Conservation (phyloP, 2,113 vertebrate genomes). For the Sceloporus undulatus region DNA sequence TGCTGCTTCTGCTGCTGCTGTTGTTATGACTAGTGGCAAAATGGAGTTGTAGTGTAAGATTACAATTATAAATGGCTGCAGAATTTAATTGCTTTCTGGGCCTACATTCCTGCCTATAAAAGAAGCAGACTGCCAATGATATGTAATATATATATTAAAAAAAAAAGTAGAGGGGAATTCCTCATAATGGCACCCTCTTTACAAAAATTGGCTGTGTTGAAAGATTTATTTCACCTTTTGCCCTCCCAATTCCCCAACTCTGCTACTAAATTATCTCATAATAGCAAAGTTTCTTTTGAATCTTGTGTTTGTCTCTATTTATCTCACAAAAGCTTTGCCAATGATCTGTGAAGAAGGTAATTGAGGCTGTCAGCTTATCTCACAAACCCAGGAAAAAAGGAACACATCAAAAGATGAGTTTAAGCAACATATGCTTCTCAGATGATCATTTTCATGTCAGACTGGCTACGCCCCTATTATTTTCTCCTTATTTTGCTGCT, state of each 20-base stretch:
- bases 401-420: conserved; percentile 28
- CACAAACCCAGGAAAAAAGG: conserved; percentile 36
- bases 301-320: conserved; percentile 26
- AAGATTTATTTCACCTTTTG: background rate
- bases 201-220: background rate
- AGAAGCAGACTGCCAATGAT: background rate
- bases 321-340: conserved; percentile 42
- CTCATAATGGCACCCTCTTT: too few relatives aligned
- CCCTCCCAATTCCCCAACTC: background rate
- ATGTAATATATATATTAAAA: background rate
- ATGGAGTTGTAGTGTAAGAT: conserved; percentile 13
- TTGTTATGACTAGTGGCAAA: conserved; percentile 45
- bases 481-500: conserved; percentile 37
- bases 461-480: conserved; percentile 33
- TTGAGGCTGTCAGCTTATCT: conserved; percentile 40
- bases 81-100: background rate
- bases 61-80: background rate
- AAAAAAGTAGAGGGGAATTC: too few relatives aligned
- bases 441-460: conserved; percentile 42
- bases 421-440: conserved; percentile 40
- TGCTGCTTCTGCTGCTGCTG: background rate
- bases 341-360: conserved; percentile 36
- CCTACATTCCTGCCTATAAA: background rate
- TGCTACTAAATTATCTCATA: background rate
- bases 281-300: conserved; percentile 19